Percentiles rank a stretch among this genome's conserved stretches.
phyloP scores from a whole-genome alignment of 1,140 invertebrate genomes.

The Drosophila repleta region DNA sequence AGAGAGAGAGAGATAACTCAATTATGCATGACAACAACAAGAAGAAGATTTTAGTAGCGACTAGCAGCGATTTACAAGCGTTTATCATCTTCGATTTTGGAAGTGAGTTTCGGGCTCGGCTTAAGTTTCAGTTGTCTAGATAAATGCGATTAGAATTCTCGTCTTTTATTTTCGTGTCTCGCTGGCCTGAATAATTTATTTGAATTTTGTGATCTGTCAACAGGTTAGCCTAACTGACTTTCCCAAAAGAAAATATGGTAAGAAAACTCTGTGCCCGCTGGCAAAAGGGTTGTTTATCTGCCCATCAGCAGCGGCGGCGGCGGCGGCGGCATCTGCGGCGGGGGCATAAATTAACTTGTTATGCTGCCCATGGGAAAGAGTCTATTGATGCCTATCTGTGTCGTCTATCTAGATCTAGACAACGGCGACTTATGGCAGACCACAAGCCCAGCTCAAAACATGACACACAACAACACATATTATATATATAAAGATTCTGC shows the following conservation, averaged over 20 bases:
- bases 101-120: neutral
- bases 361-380: slow-evolving; percentile 61
- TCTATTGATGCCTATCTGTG: slow-evolving; percentile 42
- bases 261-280: slow-evolving; percentile 1
- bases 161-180: slow-evolving; percentile 6
- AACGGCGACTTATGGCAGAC: slow-evolving; percentile 33
- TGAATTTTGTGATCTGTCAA: slow-evolving; percentile 34
- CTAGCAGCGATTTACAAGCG: slow-evolving; percentile 71
- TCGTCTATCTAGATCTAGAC: slow-evolving; percentile 9
- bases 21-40: slow-evolving; percentile 55
- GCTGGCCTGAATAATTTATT: slow-evolving; percentile 35
- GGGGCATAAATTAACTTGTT: slow-evolving; percentile 80
- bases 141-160: slow-evolving; percentile 46
- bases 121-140: slow-evolving; percentile 28
- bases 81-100: slow-evolving; percentile 58
- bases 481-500: neutral
- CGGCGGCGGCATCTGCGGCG: slow-evolving; percentile 27
- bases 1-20: slow-evolving; percentile 60
- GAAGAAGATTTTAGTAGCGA: slow-evolving; percentile 68
- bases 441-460: slow-evolving; percentile 42
- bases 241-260: slow-evolving; percentile 20
- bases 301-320: slow-evolving; percentile 34
- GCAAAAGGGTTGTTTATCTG: slow-evolving; percentile 62
- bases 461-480: slow-evolving; percentile 13
- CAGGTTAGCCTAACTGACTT: slow-evolving; percentile 44